Conservation (phyloP, 2,888 invertebrate species). For the Pseudeuparius sepicola region DNA sequence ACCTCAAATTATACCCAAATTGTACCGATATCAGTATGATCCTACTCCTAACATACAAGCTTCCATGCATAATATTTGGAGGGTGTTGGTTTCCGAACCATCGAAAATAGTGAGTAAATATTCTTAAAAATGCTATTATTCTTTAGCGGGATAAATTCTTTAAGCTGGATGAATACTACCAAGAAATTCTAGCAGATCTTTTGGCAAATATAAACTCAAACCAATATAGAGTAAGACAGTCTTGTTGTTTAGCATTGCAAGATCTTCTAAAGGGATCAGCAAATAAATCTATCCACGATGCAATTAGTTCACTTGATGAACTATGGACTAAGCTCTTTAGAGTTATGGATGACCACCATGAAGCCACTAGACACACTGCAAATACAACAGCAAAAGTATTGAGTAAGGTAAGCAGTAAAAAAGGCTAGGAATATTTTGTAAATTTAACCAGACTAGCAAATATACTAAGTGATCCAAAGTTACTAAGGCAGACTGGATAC, state of each 20-base stretch:
- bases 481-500: no score
- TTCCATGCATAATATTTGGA: slow-evolving; percentile 93
- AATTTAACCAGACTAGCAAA: no score
- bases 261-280: slow-evolving; percentile 65
- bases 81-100: slow-evolving; percentile 75
- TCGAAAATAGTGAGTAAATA: slow-evolving; percentile 58
- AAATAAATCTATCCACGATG: slow-evolving; percentile 37
- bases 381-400: slow-evolving; percentile 59
- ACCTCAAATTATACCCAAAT: slow-evolving; percentile 76
- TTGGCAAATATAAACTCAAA: slow-evolving; percentile 69
- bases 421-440: no score
- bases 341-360: slow-evolving; percentile 93
- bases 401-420: slow-evolving; percentile 60
- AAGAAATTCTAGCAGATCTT: slow-evolving; percentile 72
- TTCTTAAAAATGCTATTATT: neutral
- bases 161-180: slow-evolving; percentile 71
- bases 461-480: no score
- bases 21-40: slow-evolving; percentile 88
- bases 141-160: slow-evolving; percentile 18
- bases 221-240: slow-evolving; percentile 85
- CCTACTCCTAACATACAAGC: slow-evolving; percentile 86
- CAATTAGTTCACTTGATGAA: slow-evolving; percentile 42
- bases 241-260: slow-evolving; percentile 78
- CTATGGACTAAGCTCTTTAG: slow-evolving; percentile 78
- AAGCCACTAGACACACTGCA: slow-evolving; percentile 69